phyloP scores from a whole-genome alignment of 1,140 invertebrate species.

The Rhopalosiphum maidis region DNA sequence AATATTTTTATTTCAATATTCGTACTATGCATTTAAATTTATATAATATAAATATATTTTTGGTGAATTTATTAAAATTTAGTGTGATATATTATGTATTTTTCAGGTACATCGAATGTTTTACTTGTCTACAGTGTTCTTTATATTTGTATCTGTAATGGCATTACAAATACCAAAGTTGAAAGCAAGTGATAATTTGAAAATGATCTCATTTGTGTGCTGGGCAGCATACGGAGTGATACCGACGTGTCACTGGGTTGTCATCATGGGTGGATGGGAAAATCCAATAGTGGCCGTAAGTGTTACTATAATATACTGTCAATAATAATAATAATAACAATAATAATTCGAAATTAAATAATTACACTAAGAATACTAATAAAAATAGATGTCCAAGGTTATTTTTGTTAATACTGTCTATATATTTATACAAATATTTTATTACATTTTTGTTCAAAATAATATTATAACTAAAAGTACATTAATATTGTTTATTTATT shows the following conservation, averaged over 20 bases:
- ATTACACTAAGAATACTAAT: background rate
- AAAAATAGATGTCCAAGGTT: background rate
- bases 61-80: background rate
- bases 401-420: background rate
- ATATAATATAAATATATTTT: background rate
- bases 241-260: constrained; percentile 89
- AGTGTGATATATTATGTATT: background rate
- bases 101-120: constrained; percentile 64
- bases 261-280: constrained; percentile 85
- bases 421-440: background rate
- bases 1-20: background rate
- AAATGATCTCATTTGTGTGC: constrained; percentile 80
- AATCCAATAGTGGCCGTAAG: constrained; percentile 81
- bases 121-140: constrained; percentile 80
- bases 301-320: background rate
- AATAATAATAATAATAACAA: too few species aligned
- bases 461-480: background rate
- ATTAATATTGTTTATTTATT: background rate
- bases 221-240: constrained; percentile 90
- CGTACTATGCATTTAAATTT: background rate
- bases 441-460: background rate
- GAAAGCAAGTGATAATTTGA: constrained; percentile 73
- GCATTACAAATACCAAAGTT: constrained; percentile 78
- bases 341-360: background rate
- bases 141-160: constrained; percentile 82